Percentiles rank a stretch among this genome's conserved stretches.
Evolutionary conservation across 2,113 vertebrate genomes (phyloP).

Genomic region (Phylloscopus whistleri): DNA sequence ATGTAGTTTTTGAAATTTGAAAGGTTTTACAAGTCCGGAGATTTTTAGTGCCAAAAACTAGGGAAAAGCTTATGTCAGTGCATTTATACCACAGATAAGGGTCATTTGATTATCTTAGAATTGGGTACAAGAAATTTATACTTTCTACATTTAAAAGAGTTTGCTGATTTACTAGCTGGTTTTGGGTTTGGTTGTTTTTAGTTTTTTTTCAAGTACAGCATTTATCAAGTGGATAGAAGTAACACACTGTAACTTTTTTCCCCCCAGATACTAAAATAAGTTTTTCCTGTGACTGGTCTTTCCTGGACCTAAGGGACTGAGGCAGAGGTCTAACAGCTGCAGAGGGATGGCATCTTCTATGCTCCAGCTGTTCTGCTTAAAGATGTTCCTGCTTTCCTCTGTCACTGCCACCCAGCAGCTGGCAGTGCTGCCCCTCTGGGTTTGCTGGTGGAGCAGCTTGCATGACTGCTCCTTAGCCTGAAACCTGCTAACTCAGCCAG

Average conservation of each 20-base stretch:
- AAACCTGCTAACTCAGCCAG: background rate
- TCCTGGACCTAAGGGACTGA: background rate
- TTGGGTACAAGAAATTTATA: background rate
- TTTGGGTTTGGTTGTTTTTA: background rate
- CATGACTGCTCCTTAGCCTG: background rate
- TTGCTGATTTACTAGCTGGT: background rate
- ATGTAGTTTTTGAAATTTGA: background rate
- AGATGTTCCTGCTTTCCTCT: background rate
- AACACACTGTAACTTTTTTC: background rate
- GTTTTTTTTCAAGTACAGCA: accelerated
- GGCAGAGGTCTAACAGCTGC: background rate
- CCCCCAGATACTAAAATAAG: background rate
- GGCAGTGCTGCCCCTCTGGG: background rate
- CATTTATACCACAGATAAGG: background rate
- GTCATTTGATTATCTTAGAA: background rate
- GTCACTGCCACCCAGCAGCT: background rate
- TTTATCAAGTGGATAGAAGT: background rate
- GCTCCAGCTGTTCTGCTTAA: background rate
- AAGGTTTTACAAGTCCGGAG: background rate
- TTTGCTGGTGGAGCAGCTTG: background rate
- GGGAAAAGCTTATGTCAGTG: background rate
- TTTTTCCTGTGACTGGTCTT: background rate
- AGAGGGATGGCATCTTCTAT: background rate
- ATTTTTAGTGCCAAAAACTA: background rate
- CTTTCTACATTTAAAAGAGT: background rate